Evolutionary conservation across 1,140 invertebrate genomes (phyloP), one percentile per base, ranked within the genome.

Genomic region (Muscidifurax raptorellus): DNA sequence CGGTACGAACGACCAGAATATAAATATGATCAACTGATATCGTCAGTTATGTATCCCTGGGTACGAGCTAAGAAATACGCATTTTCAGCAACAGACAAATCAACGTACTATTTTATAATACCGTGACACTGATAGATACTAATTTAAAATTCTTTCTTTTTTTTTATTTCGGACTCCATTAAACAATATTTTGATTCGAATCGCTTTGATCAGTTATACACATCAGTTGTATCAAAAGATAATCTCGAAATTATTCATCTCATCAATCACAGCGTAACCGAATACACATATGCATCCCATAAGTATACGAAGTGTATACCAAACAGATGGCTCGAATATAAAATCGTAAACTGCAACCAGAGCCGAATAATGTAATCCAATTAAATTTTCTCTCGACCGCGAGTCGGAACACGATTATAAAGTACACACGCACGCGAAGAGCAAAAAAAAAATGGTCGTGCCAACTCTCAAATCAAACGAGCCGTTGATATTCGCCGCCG

Each of bases 351-450:
- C 9, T 69, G 28, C 66, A 69, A 69, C 25, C 66, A 47, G 74
- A 25, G 30, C n/a, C 74, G 25, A 76, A 76, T 76, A 76, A 76
- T 76, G 18, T 44, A 76, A 76, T 76, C 74, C 74, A 76, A 76
- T 76, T 76, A 76, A 76, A 47, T 18, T 47, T 76, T 47, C 27
- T 27, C 32, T 69, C 28, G 52, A 59, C 1, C 3, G 66, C 27
- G 6, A 18, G 66, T 3, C 66, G 66, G 27, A 27, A 28, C 66
- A 27, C 66, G 28, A 69, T 59, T 59, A 59, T 69, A 69, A 69
- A 69, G 66, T 59, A 59, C 18, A 59, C 18, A 6, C 52, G 52
- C 64, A 1, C 9, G 66, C 1, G 66, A 10, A 28, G 66, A 4
- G 66, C 7, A 69, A 69, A 30, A 69, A 69, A 30, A 69, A 69